phyloP scores from a whole-genome alignment of 2,888 invertebrate species.

The Mythimna ferrago region DNA sequence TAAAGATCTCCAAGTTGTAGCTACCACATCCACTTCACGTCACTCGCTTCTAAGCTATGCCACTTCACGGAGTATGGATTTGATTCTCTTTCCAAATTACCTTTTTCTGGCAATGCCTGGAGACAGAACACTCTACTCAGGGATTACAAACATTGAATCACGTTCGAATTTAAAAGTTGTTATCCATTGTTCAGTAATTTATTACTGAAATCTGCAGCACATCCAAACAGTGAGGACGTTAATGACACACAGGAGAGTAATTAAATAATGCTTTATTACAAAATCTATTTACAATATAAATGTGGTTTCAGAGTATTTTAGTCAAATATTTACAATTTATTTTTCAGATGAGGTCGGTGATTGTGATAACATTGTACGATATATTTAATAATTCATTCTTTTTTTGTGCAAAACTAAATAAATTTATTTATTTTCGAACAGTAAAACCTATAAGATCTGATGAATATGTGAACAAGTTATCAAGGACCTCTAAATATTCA shows the following conservation, averaged over 20 bases:
- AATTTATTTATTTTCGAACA: slow-evolving; percentile 1
- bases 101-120: background rate
- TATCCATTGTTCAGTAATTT: background rate
- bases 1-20: too few relatives aligned
- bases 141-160: background rate
- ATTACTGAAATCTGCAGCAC: background rate
- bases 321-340: slow-evolving; percentile 57
- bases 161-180: slow-evolving; percentile 9
- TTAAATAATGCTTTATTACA: slow-evolving; percentile 72
- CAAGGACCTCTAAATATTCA: slow-evolving; percentile 56
- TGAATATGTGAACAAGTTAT: slow-evolving; percentile 26
- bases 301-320: slow-evolving; percentile 40
- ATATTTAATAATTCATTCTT: background rate
- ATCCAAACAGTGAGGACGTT: slow-evolving; percentile 6
- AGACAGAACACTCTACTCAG: background rate
- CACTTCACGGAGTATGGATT: background rate
- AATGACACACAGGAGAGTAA: slow-evolving; percentile 35
- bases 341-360: slow-evolving; percentile 37
- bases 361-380: slow-evolving; percentile 20
- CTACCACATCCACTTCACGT: background rate
- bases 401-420: slow-evolving; percentile 6
- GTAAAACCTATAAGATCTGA: background rate
- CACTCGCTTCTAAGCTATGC: rapidly evolving
- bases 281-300: slow-evolving; percentile 62
- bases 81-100: background rate